Base-by-base conservation (phyloP, 1,140 invertebrate species). In the Nebria ingens region DNA sequence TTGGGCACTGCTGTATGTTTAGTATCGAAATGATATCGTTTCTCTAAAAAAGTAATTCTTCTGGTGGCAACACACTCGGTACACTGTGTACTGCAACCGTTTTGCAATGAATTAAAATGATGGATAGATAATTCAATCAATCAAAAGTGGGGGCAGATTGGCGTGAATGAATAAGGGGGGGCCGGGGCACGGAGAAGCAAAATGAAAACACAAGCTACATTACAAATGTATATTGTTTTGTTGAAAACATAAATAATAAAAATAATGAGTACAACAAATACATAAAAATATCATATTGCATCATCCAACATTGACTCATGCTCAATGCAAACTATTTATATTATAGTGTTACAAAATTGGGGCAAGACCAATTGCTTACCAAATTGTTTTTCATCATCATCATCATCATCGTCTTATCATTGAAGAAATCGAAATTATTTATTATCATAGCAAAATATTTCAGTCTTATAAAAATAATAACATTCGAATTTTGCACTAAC, bases 211-310 rank as follows among this genome's bases (percentile, higher is more conserved):
- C 40, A 45, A 45, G 40, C 40, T 45, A 45, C 40, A 45, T 45
- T 45, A 45, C 40, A 45, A 45, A 45, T 45, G 40, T 45, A 45
- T 45, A 45, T 45, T 45, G 40, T 45, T 45, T 45, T 45, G 40
- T 45, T 45, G 40, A 45, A 45, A 45, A 45, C 40, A 45, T 45
- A 45, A 45, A 45, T 45, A n/a, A n/a, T n/a, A 45, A 45, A 45
- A 45, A 45, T 45, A 45, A 45, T 45, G 40, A 45, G 15, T 45
- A 45, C 40, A 45, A 45, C 40, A 45, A 45, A 45, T 45, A 45
- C 40, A 45, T 45, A 45, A 45, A 45, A 45, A 45, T 45, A 45
- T 45, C 40, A 45, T 45, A 45, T 45, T 45, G 40, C 40, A 45
- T 45, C 40, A 45, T 45, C 40, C 40, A 45, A 45, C 40, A 45